phyloP scores from a whole-genome alignment of 64 coral and sea anemone species.

The Stichodactyla helianthus region DNA sequence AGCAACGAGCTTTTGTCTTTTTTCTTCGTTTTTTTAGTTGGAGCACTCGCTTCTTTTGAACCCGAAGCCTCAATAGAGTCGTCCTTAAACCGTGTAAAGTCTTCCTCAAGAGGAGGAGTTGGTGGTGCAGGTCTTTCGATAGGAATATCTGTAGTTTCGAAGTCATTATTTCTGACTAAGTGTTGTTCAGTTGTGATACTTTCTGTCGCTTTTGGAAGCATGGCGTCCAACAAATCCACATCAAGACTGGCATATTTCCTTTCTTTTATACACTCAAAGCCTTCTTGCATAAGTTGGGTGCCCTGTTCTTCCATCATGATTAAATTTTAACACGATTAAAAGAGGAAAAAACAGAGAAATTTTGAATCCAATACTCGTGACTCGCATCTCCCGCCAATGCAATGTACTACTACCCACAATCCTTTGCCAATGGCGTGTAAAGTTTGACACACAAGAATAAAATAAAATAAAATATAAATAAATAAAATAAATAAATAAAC shows the following conservation, averaged over 20 bases:
- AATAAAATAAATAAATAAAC: background rate
- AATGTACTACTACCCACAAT: background rate
- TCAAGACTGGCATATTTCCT: background rate
- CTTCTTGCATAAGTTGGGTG: background rate
- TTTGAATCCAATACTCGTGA: background rate
- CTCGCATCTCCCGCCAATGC: conserved; percentile 14
- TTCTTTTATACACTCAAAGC: background rate
- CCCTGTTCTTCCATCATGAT: background rate
- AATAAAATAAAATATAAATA: too few relatives aligned
- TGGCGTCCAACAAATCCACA: background rate
- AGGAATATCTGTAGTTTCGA: background rate
- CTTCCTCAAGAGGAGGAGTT: conserved; percentile 14
- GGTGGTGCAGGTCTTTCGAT: conserved; percentile 8
- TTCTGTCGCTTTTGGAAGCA: background rate
- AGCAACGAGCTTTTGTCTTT: background rate
- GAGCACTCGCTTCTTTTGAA: background rate
- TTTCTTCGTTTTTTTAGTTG: background rate
- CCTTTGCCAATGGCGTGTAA: background rate
- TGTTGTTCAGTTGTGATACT: background rate
- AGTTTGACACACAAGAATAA: too few relatives aligned
- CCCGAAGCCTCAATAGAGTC: background rate
- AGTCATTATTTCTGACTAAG: background rate
- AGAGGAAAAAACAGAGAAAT: background rate
- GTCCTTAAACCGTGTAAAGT: background rate
- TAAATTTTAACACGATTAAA: background rate